A percentile compares a stretch with the other conserved stretches of the same genome.
Evolutionary conservation across 2,888 invertebrate species (phyloP).

Genomic region (Xestia c-nigrum): DNA sequence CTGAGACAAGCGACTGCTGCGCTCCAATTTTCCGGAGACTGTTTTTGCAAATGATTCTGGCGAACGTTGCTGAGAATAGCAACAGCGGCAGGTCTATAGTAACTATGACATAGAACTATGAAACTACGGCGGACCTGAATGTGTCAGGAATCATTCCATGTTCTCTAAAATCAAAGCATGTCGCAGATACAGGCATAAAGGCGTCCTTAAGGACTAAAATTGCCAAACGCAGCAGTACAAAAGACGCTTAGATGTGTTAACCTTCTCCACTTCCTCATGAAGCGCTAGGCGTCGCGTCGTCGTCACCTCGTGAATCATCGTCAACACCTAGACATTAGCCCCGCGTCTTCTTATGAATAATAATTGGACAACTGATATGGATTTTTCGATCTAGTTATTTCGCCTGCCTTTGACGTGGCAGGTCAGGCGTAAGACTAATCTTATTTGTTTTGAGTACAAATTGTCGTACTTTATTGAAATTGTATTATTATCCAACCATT

Average conservation of each 20-base stretch:
- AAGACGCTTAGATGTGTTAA: neutral
- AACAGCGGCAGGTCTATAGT: no score
- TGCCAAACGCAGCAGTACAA: neutral
- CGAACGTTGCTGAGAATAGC: neutral
- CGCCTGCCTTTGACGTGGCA: conserved; percentile 20
- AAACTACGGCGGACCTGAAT: neutral
- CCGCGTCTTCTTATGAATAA: conserved; percentile 48
- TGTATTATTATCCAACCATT: neutral
- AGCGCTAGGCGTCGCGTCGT: conserved; percentile 63
- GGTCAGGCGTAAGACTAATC: conserved; percentile 26
- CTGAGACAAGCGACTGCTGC: neutral
- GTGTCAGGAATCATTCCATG: neutral
- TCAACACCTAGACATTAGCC: conserved; percentile 56
- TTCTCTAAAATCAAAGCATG: neutral
- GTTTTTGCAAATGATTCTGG: neutral
- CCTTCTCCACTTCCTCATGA: conserved; percentile 44
- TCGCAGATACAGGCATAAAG: neutral
- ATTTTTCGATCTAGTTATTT: conserved; percentile 54
- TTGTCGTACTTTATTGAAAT: conserved; percentile 8
- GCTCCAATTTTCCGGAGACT: neutral
- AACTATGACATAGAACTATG: neutral
- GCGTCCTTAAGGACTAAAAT: neutral
- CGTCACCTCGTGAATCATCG: conserved; percentile 70
- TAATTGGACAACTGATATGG: conserved; percentile 46
- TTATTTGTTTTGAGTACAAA: conserved; percentile 27